A percentile compares a stretch with the other conserved stretches of the same genome.
Evolutionary conservation across 1,140 invertebrate genomes (phyloP).

Genomic region (Carposina sasakii): DNA sequence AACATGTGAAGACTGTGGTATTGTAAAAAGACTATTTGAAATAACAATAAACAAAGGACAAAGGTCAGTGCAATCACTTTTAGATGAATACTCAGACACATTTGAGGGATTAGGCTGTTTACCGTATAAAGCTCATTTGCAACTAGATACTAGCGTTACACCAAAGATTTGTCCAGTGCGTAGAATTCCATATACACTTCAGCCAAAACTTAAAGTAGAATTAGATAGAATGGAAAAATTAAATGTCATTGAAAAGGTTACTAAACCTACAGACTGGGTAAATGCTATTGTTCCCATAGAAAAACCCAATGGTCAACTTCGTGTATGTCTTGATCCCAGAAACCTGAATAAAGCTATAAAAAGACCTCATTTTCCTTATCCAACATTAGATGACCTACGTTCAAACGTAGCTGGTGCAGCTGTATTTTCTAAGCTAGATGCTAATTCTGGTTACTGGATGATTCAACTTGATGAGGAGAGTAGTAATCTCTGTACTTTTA

Average conservation of each 20-base stretch:
- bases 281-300: slow-evolving; percentile 48
- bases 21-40: not conserved
- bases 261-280: slow-evolving; percentile 50
- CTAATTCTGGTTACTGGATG: slow-evolving; percentile 22
- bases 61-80: not conserved
- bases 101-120: slow-evolving; percentile 7
- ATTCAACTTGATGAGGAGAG: slow-evolving; percentile 26
- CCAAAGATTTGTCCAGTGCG: slow-evolving; percentile 5
- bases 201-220: slow-evolving; percentile 1
- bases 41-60: not conserved
- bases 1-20: not conserved
- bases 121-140: slow-evolving; percentile 2
- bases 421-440: slow-evolving; percentile 19
- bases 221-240: slow-evolving; percentile 11
- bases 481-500: slow-evolving; percentile 25
- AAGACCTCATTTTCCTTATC: slow-evolving; percentile 9
- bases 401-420: slow-evolving; percentile 16
- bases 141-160: not conserved
- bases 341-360: slow-evolving; percentile 19
- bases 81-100: not conserved
- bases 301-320: slow-evolving; percentile 44
- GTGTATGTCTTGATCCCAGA: slow-evolving; percentile 59
- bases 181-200: slow-evolving; percentile 3
- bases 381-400: slow-evolving; percentile 16
- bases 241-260: slow-evolving; percentile 39